Evolutionary conservation across 2,888 invertebrate genomes (phyloP).

Genomic region (Ommatoiulus sabulosus): DNA sequence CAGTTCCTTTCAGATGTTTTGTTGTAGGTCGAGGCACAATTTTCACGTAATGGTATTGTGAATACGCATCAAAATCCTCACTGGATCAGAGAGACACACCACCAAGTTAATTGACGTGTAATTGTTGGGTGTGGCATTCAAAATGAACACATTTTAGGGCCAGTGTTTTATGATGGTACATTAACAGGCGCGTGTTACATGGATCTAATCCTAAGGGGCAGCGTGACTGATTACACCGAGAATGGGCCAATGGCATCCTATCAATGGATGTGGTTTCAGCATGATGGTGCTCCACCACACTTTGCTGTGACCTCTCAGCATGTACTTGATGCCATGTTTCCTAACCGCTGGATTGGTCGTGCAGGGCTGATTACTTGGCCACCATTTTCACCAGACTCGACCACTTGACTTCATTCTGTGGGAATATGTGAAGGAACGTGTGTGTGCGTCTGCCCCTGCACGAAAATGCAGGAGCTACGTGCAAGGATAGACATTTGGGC

Average conservation of each 20-base stretch:
- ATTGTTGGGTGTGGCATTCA: slow-evolving; percentile 4
- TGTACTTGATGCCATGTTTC: slow-evolving; percentile 57
- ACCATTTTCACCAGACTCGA: no score
- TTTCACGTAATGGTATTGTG: neutral
- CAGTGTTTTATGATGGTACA: neutral
- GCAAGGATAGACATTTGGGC: no score
- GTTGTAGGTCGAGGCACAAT: no score
- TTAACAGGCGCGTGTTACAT: neutral
- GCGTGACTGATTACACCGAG: no score
- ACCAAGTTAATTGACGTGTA: neutral
- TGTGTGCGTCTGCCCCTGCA: no score
- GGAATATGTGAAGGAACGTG: no score
- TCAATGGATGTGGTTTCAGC: slow-evolving; percentile 58
- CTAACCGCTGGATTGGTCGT: slow-evolving; percentile 59
- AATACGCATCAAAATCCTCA: neutral
- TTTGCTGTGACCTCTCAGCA: slow-evolving; percentile 50
- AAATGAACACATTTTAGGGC: neutral
- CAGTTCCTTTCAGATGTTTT: no score
- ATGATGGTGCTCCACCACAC: slow-evolving; percentile 60
- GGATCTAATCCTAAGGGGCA: neutral
- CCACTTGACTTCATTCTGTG: no score
- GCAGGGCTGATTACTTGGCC: slow-evolving; percentile 49
- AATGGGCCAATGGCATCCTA: slow-evolving; percentile 47
- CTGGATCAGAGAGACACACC: neutral
- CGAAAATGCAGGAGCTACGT: no score